Evolutionary conservation across 2,888 invertebrate genomes (phyloP), one percentile per base, ranked within the genome.

Genomic region (Chesias legatella): DNA sequence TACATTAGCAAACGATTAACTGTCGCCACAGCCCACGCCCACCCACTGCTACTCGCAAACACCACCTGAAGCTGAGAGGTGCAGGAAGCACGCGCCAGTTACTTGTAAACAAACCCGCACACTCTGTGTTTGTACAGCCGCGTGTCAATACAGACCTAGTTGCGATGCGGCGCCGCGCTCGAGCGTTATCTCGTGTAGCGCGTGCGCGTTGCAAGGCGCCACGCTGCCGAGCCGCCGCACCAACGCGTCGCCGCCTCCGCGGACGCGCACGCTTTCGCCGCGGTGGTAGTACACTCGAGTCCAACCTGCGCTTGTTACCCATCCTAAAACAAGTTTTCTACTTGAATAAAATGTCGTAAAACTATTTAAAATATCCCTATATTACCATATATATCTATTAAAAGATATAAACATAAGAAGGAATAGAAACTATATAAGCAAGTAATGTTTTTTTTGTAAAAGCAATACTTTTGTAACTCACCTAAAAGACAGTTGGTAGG

Each of bases 231-330:
- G 89, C 11, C 98, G 90, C 7, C 93, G 93, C 65, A 95, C 92
- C 43, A 98, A 92, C 73, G 95, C 95, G 56, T 53, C 94, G 91
- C 94, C 94, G 48, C 90, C 90, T 68, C 94, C 93, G 60, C 94
- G 93, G 48, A 97, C 89, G 3, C 95, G 93, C 57, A 97, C 91
- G 74, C 96, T 96, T 82, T 98, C 98, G 1, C 98, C 97, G 77
- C 96, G 95, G 79, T 98, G 97, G 83, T 97, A 96, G 84, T 95
- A 98, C 44, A 97, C 82, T 45, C 95, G 90, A 44, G 95, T 79
- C 94, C 94, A 82, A 54, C 89, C 62, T 67, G 90, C 75, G 80
- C 85, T 57, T 78, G 88, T 90, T 80, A 91, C 77, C 88, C 88
- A 89, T 0, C 90, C 90, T 88, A 64, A 0, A 24, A 22, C 20